Base-by-base conservation (phyloP, 2,888 invertebrate species). In the Brenthis hecate region DNA sequence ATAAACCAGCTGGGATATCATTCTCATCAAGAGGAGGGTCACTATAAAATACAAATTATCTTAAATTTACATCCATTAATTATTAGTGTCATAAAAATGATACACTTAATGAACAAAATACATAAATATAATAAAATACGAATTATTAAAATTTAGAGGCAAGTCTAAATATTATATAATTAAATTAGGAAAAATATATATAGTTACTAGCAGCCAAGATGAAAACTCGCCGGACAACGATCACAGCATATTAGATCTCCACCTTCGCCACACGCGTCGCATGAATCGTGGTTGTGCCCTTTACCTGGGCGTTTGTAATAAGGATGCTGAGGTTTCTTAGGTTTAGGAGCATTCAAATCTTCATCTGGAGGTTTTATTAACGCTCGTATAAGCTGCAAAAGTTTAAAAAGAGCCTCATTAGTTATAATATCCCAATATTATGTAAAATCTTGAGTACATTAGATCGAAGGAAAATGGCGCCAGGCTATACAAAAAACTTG, bases 221-320 rank as follows among this genome's bases (percentile, higher is more conserved):
- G 99, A 89, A 99, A 99, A 73, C 98, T 98, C 47, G 98, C 97
- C 1, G 98, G 98, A 80, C 99, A 99, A 73, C 96, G 96, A 87
- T 99, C 99, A 85, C 99, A 99, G 87, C 98, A 99, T 69, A 99
- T 95, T 51, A 99, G 92, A 86, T 98, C 98, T 3, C 99, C 99
- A 48, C 98, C 98, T 92, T 99, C 99, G 65, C 96, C 95, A 85
- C 99, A 99, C 66, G 98, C 97, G 91, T 98, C 98, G 84, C 99
- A 99, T 75, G 96, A 96, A 83, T 99, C 98, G 83, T 96, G 97
- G 88, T 98, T 98, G 81, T 97, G 97, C 8, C 97, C 97, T 80
- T 96, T 95, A n/a, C 97, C 97, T 73, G 97, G 97, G 71, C 97
- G 93, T 84, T 96, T 96, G 81, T 96, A 97, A 80, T 97, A 97